Evolutionary conservation across 2,113 vertebrate species (phyloP).

Genomic region (Atlantisia rogersi): DNA sequence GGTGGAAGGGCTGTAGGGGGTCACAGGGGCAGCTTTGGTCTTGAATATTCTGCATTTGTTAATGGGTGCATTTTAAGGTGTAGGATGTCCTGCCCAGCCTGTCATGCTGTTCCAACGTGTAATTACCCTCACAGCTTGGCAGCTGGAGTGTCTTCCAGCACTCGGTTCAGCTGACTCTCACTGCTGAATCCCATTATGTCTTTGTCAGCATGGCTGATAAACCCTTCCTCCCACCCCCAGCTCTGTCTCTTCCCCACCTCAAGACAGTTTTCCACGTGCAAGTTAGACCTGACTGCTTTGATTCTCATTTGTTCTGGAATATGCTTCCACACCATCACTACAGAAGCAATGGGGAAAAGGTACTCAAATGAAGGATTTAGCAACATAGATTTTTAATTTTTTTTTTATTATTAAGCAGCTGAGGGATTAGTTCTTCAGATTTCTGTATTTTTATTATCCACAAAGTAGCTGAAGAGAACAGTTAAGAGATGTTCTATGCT

Average conservation of each 20-base stretch:
- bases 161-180: background rate
- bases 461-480: background rate
- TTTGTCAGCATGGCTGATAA: background rate
- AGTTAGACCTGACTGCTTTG: background rate
- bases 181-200: background rate
- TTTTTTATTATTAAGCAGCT: background rate
- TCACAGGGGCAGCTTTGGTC: background rate
- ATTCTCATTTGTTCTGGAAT: background rate
- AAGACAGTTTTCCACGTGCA: background rate
- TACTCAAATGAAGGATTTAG: background rate
- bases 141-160: background rate
- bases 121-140: background rate
- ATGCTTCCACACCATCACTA: background rate
- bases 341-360: background rate
- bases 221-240: background rate
- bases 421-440: background rate
- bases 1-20: background rate
- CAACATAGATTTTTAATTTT: background rate
- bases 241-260: background rate
- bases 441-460: conserved; percentile 6
- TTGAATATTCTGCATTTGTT: background rate
- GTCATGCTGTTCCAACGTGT: background rate
- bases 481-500: background rate
- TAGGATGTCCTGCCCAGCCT: background rate
- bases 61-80: background rate